phyloP scores from a whole-genome alignment of 2,113 vertebrate species.

The Syngnathoides biaculeatus region DNA sequence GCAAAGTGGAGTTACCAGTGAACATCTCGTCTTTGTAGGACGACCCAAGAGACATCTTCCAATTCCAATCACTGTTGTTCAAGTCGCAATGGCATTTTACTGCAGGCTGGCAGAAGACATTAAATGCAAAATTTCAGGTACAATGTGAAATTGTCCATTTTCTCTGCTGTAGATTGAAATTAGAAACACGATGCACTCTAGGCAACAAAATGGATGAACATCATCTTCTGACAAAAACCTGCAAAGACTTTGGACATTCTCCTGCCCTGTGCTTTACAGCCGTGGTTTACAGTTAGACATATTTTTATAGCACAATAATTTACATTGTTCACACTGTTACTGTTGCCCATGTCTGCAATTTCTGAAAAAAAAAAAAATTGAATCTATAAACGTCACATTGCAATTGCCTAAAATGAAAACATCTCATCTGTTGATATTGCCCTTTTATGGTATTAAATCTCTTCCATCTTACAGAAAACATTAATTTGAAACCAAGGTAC shows the following conservation, averaged over 20 bases:
- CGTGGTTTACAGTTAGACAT: no score
- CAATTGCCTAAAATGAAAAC: no score
- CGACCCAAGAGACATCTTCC: constrained; percentile 33
- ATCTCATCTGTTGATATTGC: no score
- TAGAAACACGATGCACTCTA: no score
- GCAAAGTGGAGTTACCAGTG: constrained; percentile 49
- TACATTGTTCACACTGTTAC: background rate
- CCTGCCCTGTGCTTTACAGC: no score
- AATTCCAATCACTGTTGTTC: constrained; percentile 26
- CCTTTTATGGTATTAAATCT: no score
- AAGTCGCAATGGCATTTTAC: constrained; percentile 20
- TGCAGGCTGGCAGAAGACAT: constrained; percentile 15
- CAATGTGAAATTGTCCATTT: background rate
- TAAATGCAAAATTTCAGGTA: background rate
- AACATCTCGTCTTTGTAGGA: constrained; percentile 33
- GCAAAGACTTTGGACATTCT: no score
- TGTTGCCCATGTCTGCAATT: background rate
- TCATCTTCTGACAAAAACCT: no score
- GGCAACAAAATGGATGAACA: no score
- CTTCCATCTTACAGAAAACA: no score
- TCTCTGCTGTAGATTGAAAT: background rate
- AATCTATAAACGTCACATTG: no score
- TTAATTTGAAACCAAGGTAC: background rate
- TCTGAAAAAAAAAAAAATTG: background rate
- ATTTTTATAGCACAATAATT: background rate